Conservation (phyloP, 2,797 vertebrate species). For the Siniperca undulata region DNA sequence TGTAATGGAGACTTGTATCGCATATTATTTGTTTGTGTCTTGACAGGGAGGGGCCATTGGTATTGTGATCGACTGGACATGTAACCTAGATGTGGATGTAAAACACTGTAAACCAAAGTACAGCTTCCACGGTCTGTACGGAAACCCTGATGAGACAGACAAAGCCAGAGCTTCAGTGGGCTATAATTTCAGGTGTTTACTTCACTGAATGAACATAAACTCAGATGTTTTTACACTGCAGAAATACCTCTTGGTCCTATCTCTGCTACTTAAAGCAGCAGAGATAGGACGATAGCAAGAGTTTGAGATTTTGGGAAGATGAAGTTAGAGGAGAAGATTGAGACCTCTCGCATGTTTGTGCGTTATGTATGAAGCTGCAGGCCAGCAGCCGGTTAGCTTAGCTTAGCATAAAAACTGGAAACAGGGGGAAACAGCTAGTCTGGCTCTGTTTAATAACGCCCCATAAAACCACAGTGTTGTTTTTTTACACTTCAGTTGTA, state of each 20-base stretch:
- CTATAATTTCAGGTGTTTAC: constrained; percentile 94
- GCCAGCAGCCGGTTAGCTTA: not conserved
- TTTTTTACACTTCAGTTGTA: not conserved
- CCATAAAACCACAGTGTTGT: not conserved
- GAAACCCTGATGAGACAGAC: constrained; percentile 81
- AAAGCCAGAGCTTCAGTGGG: constrained; percentile 85
- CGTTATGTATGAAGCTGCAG: no score
- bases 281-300: no score
- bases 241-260: not conserved
- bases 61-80: constrained; percentile 94
- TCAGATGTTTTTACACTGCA: not conserved
- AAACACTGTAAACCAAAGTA: constrained; percentile 90
- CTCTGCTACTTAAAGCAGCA: not conserved
- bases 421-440: not conserved
- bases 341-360: not conserved
- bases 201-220: not conserved
- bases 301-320: not conserved
- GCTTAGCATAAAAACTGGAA: no score
- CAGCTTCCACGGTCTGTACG: constrained; percentile 91
- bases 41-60: constrained; percentile 93
- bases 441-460: not conserved
- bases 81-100: constrained; percentile 90
- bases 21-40: constrained; percentile 22
- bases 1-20: not conserved
- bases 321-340: not conserved